Evolutionary conservation across 2,113 vertebrate genomes (phyloP), one percentile per base, ranked within the genome.

Genomic region (Mustelus asterias): DNA sequence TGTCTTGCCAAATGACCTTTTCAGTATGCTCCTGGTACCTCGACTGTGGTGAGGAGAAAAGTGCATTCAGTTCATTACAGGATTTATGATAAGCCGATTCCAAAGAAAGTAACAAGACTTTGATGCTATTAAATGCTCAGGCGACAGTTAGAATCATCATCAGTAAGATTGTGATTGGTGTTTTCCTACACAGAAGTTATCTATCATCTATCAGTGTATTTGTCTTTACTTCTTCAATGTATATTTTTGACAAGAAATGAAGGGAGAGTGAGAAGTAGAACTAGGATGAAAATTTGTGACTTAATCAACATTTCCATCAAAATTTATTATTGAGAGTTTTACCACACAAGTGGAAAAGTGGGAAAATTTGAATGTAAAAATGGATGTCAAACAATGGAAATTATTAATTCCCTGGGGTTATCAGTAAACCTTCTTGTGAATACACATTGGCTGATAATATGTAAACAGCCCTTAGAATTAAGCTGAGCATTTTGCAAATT

Each of bases 1-100:
- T 92, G 60, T 37, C 60, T 92, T 92, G 88, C 13, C 88, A n/a
- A 92, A 63, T 63, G 54, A 92, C 88, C 26, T 92, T 60, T 92
- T 63, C 88, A 63, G 58, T 92, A 90, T 63, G 88, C 58, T 60
- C 11, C 58, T n/a, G 5, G 41, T 20, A 83, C 37, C 80, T 41
- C 37, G 29, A 6, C 24, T 90, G 29, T 13, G n/a, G 54, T 63
- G 29, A 44, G 14, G 44, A 16, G 18, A 33, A 92, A 63, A 63
- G 4, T 90, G 29, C 58, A 63, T 33, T 60, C 54, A 90, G 54
- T 92, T 63, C 58, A 92, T 60, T 63, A 92, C 58, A 63, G 58
- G 54, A 90, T 60, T 29, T 90, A 29, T 90, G 88, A 90, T 26
- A n/a, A 92, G 29, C 33, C 4, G 5, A 29, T 60, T n/a, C 26